Evolutionary conservation across 2,888 invertebrate species (phyloP).

Genomic region (Tinea pellionella): DNA sequence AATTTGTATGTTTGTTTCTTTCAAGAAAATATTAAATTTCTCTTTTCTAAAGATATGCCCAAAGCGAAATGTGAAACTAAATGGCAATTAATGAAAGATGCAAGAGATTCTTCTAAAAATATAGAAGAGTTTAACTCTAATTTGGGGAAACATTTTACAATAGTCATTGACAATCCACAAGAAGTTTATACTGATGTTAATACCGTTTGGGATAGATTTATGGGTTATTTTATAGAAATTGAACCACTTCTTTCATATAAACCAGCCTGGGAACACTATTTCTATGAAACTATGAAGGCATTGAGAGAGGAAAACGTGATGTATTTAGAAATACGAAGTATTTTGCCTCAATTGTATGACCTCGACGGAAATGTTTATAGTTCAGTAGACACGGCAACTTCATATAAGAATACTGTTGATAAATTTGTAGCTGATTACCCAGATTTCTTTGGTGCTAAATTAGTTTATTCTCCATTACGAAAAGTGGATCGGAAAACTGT

Average conservation of each 20-base stretch:
- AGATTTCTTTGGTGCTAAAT: constrained; percentile 74
- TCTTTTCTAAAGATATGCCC: constrained; percentile 37
- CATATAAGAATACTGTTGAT: constrained; percentile 67
- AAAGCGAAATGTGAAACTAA: constrained; percentile 27
- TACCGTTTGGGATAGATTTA: constrained; percentile 71
- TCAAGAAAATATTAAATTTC: constrained; percentile 29
- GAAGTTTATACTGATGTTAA: constrained; percentile 65
- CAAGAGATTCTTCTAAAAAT: constrained; percentile 51
- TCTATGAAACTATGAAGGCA: constrained; percentile 72
- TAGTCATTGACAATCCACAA: constrained; percentile 60
- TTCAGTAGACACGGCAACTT: constrained; percentile 59
- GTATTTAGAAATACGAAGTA: constrained; percentile 76
- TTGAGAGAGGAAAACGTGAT: constrained; percentile 76
- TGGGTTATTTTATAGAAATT: constrained; percentile 62
- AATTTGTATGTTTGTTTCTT: constrained; percentile 68
- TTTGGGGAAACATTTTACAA: constrained; percentile 62
- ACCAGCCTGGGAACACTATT: constrained; percentile 75
- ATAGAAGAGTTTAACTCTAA: constrained; percentile 62
- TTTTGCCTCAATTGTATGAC: constrained; percentile 74
- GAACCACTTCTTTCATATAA: constrained; percentile 68
- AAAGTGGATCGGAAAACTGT: constrained; percentile 45
- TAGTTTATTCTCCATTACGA: constrained; percentile 77
- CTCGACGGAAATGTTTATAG: constrained; percentile 70
- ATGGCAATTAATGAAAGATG: constrained; percentile 65
- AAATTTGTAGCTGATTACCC: constrained; percentile 70